Conservation (phyloP, 2,888 invertebrate species). For the Bugula neritina region DNA sequence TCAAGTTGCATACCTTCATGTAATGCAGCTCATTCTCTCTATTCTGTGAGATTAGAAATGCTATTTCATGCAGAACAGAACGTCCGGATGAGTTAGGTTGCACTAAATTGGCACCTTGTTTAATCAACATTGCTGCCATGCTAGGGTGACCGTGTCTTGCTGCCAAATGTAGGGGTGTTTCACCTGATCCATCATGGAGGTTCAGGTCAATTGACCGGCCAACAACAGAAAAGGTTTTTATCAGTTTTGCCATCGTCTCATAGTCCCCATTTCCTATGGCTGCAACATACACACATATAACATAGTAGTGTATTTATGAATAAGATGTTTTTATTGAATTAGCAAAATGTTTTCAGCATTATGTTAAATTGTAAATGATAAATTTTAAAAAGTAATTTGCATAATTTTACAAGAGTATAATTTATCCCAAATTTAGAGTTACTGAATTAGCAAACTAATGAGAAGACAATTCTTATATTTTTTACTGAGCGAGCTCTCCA, state of each 20-base stretch:
- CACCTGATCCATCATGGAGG: not conserved
- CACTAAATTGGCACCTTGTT: slow-evolving; percentile 3
- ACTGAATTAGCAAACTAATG: too few relatives aligned
- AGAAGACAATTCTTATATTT: too few relatives aligned
- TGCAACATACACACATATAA: not conserved
- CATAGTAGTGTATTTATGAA: too few relatives aligned
- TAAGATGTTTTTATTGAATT: too few relatives aligned
- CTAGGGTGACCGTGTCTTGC: not conserved
- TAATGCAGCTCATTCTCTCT: slow-evolving; percentile 4
- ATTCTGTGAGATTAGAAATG: not conserved
- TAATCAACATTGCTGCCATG: slow-evolving; percentile 14
- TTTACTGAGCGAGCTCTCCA: too few relatives aligned
- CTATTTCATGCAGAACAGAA: slow-evolving; percentile 10
- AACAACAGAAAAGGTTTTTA: not conserved
- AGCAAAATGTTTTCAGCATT: too few relatives aligned
- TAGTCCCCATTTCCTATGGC: slow-evolving; percentile 14
- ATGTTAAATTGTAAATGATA: too few relatives aligned
- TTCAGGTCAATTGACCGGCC: slow-evolving; percentile 5
- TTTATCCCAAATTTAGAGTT: too few relatives aligned
- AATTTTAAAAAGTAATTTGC: too few relatives aligned
- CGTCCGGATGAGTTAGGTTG: not conserved
- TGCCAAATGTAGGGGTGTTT: slow-evolving; percentile 24
- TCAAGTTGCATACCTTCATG: slow-evolving; percentile 23
- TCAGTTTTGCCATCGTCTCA: not conserved
- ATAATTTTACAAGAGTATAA: too few relatives aligned